A percentile compares a stretch with the other conserved stretches of the same genome.
Conservation (phyloP, 2,113 vertebrate genomes). For the Tachuris rubrigastra region DNA sequence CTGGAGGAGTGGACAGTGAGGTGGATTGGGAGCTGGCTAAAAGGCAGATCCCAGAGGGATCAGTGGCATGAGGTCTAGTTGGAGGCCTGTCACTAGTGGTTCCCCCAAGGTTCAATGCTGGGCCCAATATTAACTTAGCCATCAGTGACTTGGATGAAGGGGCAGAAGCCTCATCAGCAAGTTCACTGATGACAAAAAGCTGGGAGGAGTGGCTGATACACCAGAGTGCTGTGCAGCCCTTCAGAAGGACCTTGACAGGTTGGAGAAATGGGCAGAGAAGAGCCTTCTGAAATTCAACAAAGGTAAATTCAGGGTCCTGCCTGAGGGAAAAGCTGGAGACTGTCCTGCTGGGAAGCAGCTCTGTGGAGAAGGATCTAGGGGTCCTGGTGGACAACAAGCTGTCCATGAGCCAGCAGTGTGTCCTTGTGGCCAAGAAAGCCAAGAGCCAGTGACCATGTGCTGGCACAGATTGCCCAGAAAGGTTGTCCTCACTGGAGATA, state of each 20-base stretch:
- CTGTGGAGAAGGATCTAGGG: background rate
- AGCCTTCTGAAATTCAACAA: background rate
- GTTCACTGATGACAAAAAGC: background rate
- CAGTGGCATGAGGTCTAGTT: background rate
- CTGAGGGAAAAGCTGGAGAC: background rate
- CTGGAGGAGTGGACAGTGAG: background rate
- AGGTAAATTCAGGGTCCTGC: background rate
- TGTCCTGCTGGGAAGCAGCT: background rate
- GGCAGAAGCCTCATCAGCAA: background rate
- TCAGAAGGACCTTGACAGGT: rapidly evolving
- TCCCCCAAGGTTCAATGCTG: background rate
- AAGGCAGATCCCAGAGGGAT: background rate
- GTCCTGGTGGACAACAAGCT: background rate
- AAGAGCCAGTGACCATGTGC: background rate
- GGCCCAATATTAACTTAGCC: background rate
- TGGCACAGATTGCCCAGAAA: background rate
- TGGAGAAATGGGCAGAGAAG: background rate
- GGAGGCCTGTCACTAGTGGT: background rate
- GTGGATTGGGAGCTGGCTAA: background rate
- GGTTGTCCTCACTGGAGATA: background rate
- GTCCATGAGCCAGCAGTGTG: background rate
- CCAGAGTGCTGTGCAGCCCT: background rate
- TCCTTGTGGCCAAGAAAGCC: background rate
- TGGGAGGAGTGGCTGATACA: background rate
- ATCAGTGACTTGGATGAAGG: background rate